Conservation (phyloP, 2,888 invertebrate genomes). For the Dicycla oo region DNA sequence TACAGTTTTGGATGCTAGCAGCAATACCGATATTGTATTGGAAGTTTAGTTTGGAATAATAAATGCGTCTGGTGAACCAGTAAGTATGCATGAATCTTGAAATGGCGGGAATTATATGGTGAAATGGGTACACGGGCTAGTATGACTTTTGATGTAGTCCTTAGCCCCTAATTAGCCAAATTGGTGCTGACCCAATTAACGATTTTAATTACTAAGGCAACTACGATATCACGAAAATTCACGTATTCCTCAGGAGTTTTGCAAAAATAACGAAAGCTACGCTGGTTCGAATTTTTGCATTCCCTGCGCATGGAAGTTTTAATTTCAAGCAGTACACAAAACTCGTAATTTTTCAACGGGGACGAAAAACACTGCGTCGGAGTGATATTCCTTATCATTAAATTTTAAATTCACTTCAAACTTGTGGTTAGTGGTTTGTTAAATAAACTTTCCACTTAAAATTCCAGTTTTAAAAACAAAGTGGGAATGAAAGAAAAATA, state of each 20-base stretch:
- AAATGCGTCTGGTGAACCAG: background rate
- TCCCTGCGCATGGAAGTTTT: conserved; percentile 11
- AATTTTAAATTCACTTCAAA: conserved; percentile 44
- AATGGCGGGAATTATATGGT: background rate
- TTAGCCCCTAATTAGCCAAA: conserved; percentile 23
- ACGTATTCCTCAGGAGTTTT: conserved; percentile 16
- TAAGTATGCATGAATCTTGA: background rate
- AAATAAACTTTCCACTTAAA: conserved; percentile 53
- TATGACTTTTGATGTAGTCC: conserved; percentile 5
- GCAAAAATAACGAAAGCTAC: conserved; percentile 5
- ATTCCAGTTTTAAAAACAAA: conserved; percentile 22
- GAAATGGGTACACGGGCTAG: background rate
- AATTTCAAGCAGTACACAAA: conserved; percentile 28
- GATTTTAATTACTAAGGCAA: conserved; percentile 33
- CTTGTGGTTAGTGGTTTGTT: conserved; percentile 38
- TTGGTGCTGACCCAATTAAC: conserved; percentile 20
- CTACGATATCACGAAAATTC: background rate
- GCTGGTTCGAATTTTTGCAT: background rate
- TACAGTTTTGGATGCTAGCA: conserved; percentile 48
- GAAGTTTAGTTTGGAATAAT: conserved; percentile 33
- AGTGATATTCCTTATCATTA: conserved; percentile 45
- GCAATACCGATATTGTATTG: conserved; percentile 43
- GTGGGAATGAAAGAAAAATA: conserved; percentile 51
- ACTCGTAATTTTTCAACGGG: conserved; percentile 18
- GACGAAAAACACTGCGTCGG: conserved; percentile 23